Evolutionary conservation across 2,113 vertebrate genomes (phyloP), one percentile per base, ranked within the genome.

Genomic region (Mola mola): DNA sequence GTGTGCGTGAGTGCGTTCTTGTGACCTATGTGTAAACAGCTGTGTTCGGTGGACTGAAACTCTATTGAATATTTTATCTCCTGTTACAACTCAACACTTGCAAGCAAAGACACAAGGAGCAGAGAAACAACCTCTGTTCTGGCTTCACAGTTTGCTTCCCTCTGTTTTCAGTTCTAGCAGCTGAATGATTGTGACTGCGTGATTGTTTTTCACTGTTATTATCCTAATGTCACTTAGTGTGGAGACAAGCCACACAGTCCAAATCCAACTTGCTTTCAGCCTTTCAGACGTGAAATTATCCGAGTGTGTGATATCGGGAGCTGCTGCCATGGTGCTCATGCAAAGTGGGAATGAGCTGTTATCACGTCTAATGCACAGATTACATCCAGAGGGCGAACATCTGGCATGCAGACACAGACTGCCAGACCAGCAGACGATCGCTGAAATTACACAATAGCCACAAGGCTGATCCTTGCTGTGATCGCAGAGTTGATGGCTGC

Each of bases 341-440:
- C 59, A 44, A 72, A 82, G 75, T 66, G 75, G 66, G 67, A 77
- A 41, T 40, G 51, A 72, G 69, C 65, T 47, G 75, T 72, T 76
- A 72, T 79, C 50, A 15, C 38, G 51, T 73, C 37, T 73, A 71
- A 76, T 70, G 70, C 59, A 50, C 16, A 25, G 81, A 86, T 85
- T 85, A 76, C 50, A 72, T 65, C 72, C 79, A 87, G 90, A 92
- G 92, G 87, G 85, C 76, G 80, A 84, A 92, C 95, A 98, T 98
- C 95, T 98, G 96, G 93, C 91, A 69, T 38, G 82, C 94, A 96
- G 91, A 93, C 91, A 11, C 1, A 47, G 34, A 53, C 29, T 50
- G 49, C 40, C 52, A 59, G 48, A 68, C 26, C 55, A 52, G 52
- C 73, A 84, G 59, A 71, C 64, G 24, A 53, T 64, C 40, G 31